Evolutionary conservation across 2,888 invertebrate species (phyloP), one percentile per base, ranked within the genome.

Genomic region (Cheilosia pagana): DNA sequence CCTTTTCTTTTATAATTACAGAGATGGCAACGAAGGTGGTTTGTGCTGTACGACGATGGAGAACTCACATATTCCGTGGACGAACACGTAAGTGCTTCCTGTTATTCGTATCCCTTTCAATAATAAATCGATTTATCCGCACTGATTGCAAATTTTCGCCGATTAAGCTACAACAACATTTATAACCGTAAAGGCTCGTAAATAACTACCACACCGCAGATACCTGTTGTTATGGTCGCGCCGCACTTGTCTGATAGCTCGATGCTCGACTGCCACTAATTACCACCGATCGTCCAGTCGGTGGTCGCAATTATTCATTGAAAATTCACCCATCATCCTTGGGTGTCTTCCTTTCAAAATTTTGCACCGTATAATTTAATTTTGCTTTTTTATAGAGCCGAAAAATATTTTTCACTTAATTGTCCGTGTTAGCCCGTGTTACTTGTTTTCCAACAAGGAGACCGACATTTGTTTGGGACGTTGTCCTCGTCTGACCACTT

Each of bases 11-110:
- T 88, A 90, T 93, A 93, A 91, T 95, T 96, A 43, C 95, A 99
- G 98, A 95, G 99, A 94, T 99, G 99, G 99, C 99, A 99, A 93
- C 94, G 99, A 91, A 94, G 99, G 91, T 99, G 98, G 97, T 99
- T 99, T 93, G 97, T 98, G 70, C 94, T 99, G 71, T 99, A 98
- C 93, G 98, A 99, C 93, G 98, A 99, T 92, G 99, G 99, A 71
- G 98, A 99, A 92, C 94, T 99, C 86, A 98, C 98, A 65, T 99
- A 98, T 93, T 98, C 98, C 55, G 95, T 99, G 90, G 99, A 99
- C 93, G 98, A 99, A 93, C 98, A 98, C 93, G 98, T 98, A 93
- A 97, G 97, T 96, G 89, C n/a, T 87, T 45, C 45, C 25, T 52
- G 41, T 70, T 28, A 3, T 35, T 39, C 23, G 0, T 16, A 50